These are phyloP conservation scores for Acronicta aceris DNA, from an alignment of 2,888 invertebrate genomes.

Conservation along the genomic window DNA sequence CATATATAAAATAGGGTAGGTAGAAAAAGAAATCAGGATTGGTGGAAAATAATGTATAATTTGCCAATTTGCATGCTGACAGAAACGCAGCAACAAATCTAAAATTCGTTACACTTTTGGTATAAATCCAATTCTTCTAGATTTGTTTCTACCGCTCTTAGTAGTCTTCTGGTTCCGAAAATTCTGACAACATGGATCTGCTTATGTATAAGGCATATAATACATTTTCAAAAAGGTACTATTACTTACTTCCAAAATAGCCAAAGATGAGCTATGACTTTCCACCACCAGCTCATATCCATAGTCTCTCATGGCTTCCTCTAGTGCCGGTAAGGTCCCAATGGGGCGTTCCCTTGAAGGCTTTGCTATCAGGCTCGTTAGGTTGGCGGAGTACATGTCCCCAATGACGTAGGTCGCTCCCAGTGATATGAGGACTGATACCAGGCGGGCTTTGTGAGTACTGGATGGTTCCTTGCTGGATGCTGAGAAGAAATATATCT, in stretches of 20 bases:
- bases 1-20: too few species aligned
- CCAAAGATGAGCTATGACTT: slow-evolving; percentile 92
- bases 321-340: slow-evolving; percentile 90
- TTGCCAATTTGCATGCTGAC: too few species aligned
- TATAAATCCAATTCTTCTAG: too few species aligned
- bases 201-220: too few species aligned
- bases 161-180: neutral
- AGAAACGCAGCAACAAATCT: too few species aligned
- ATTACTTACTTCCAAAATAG: slow-evolving; percentile 91
- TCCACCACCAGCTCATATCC: slow-evolving; percentile 92
- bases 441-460: slow-evolving; percentile 91
- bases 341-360: slow-evolving; percentile 93
- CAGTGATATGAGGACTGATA: slow-evolving; percentile 92
- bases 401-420: slow-evolving; percentile 94
- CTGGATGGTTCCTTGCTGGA: slow-evolving; percentile 90
- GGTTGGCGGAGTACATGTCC: slow-evolving; percentile 94
- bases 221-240: too few species aligned
- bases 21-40: too few species aligned
- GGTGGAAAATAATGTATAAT: too few species aligned
- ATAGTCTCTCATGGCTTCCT: slow-evolving; percentile 90
- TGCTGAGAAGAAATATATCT: slow-evolving; percentile 60
- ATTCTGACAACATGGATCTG: too few species aligned
- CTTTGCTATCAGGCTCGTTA: slow-evolving; percentile 92
- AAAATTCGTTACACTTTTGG: too few species aligned
- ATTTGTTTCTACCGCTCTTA: too few species aligned